Evolutionary conservation across 2,797 vertebrate genomes (phyloP).

Genomic region (Petrocephalus sullivani): DNA sequence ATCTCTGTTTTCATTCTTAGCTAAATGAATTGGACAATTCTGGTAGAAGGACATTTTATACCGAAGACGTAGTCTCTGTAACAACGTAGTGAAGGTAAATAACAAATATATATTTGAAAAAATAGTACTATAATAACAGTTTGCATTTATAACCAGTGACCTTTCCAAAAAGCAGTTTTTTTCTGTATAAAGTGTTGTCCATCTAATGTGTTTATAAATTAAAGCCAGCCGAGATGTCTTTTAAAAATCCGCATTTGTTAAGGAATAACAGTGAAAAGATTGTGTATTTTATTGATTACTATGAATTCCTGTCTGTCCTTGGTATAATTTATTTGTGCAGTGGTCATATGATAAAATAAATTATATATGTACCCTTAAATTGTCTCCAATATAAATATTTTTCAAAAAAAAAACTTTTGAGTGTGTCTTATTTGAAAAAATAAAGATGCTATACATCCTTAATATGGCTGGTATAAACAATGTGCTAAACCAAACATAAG

Average conservation of each 20-base stretch:
- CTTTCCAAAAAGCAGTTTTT: background rate
- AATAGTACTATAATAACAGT: background rate
- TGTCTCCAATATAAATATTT: conserved; percentile 13
- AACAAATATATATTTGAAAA: background rate
- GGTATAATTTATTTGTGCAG: conserved; percentile 11
- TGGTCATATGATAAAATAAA: background rate
- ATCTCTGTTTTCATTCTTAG: background rate
- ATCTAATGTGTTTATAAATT: background rate
- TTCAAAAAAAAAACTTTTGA: background rate
- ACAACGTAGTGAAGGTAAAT: background rate
- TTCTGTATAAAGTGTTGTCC: background rate
- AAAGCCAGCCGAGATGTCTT: background rate
- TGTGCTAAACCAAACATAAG: background rate
- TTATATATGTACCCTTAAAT: background rate
- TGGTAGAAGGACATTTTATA: background rate
- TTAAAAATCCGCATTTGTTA: background rate
- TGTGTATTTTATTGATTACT: background rate
- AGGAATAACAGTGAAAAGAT: background rate
- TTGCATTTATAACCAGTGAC: background rate
- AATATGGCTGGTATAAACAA: background rate
- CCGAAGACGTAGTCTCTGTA: background rate
- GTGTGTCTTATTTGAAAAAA: background rate
- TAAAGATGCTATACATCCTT: background rate
- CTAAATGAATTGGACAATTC: background rate
- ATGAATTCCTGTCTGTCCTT: background rate